Evolutionary conservation across 2,113 vertebrate species (phyloP).

Genomic region (Echinops telfairi): DNA sequence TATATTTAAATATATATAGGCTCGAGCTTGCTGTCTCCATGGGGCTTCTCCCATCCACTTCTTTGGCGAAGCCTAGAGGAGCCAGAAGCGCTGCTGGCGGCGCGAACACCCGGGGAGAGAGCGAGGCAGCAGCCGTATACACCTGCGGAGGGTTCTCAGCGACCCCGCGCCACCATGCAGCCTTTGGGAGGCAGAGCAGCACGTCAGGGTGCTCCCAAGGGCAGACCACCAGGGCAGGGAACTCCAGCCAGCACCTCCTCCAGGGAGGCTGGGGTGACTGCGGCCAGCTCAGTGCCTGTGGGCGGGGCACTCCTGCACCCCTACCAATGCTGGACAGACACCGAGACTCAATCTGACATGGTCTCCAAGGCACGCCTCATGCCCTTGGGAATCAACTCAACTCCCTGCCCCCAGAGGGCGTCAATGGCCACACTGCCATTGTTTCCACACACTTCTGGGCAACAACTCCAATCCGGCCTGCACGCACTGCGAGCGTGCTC

Average conservation of each 20-base stretch:
- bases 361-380: background rate
- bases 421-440: background rate
- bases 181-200: background rate
- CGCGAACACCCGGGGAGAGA: background rate
- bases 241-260: slow-evolving; percentile 60
- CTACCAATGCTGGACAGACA: background rate
- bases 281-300: slow-evolving; percentile 13
- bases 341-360: background rate
- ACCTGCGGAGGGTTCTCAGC: slow-evolving; percentile 70
- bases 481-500: background rate
- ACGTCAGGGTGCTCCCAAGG: slow-evolving; percentile 54
- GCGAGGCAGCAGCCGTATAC: slow-evolving; percentile 77
- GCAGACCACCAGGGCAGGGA: background rate
- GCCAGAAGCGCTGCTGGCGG: background rate
- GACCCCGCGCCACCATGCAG: slow-evolving; percentile 59
- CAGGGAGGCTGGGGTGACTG: slow-evolving; percentile 26
- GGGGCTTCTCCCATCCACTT: slow-evolving; percentile 36
- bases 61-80: background rate
- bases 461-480: background rate
- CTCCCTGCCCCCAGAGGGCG: background rate
- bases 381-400: background rate
- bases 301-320: background rate
- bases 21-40: slow-evolving; percentile 15
- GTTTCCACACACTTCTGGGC: background rate
- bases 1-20: too few species aligned